These are phyloP conservation scores for Drosophila hydei DNA, from an alignment of 1,140 invertebrate species.

Conservation along the genomic window DNA sequence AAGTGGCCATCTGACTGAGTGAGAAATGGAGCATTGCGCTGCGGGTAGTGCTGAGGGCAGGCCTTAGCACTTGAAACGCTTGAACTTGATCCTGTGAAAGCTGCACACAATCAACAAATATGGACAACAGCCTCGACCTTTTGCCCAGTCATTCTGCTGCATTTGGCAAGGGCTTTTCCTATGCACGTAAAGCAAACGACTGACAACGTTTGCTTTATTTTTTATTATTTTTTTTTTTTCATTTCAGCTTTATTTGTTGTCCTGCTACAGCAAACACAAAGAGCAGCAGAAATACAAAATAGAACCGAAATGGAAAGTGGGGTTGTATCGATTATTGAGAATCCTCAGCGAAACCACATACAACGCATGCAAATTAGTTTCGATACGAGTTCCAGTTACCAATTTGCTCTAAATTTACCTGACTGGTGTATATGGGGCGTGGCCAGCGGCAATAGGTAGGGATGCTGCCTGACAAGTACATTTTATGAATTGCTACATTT, in stretches of 20 bases:
- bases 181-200: conserved; percentile 50
- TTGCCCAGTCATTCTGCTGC: conserved; percentile 8
- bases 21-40: conserved; percentile 2
- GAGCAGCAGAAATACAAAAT: neutral
- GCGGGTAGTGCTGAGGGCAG: neutral
- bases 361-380: conserved; percentile 54
- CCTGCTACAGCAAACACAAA: conserved; percentile 3
- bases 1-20: conserved; percentile 50
- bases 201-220: conserved; percentile 30
- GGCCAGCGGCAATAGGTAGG: neutral
- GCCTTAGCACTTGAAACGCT: conserved; percentile 44
- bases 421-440: neutral
- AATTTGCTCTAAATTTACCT: conserved; percentile 27
- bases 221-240: conserved; percentile 5
- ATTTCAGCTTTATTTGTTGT: neutral
- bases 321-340: conserved; percentile 32
- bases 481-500: conserved; percentile 49
- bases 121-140: conserved; percentile 42
- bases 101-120: conserved; percentile 65
- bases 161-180: conserved; percentile 8
- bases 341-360: conserved; percentile 6
- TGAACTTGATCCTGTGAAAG: conserved; percentile 72
- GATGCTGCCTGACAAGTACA: conserved; percentile 35
- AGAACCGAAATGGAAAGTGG: neutral
- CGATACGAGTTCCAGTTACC: conserved; percentile 32